A percentile compares a stretch with the other conserved stretches of the same genome.
These are phyloP conservation scores for Seladonia tumulorum DNA, from an alignment of 2,888 invertebrate genomes.

Conservation along the genomic window DNA sequence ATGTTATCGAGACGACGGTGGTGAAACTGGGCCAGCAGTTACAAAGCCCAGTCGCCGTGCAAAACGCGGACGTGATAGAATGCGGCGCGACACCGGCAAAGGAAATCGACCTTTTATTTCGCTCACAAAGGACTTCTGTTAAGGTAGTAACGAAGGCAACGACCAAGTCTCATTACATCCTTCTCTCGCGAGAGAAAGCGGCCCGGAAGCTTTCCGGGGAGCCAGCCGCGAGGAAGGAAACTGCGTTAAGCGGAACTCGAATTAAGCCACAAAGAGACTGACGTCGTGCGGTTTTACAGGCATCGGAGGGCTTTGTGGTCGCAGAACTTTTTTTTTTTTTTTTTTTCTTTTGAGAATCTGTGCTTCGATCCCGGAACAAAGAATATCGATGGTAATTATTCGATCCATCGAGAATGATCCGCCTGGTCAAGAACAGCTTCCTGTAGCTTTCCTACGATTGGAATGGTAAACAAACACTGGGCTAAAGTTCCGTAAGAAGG, in stretches of 20 bases:
- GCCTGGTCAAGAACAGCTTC: background rate
- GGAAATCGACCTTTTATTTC: slow-evolving; percentile 58
- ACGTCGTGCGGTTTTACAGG: background rate
- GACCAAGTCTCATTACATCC: slow-evolving; percentile 58
- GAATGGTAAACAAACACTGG: too few relatives aligned
- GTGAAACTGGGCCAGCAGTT: slow-evolving; percentile 7
- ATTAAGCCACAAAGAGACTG: slow-evolving; percentile 53
- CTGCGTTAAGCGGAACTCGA: slow-evolving; percentile 45
- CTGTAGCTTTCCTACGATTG: background rate
- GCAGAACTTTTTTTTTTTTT: background rate
- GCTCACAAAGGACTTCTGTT: slow-evolving; percentile 58
- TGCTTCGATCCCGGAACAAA: background rate
- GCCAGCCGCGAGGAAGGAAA: slow-evolving; percentile 16
- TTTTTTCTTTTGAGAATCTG: background rate
- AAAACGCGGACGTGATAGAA: slow-evolving; percentile 41
- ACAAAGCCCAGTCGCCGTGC: background rate
- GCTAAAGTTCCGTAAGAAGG: too few relatives aligned
- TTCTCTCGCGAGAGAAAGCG: slow-evolving; percentile 22
- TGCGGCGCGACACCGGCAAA: slow-evolving; percentile 28
- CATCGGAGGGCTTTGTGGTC: background rate
- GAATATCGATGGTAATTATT: background rate
- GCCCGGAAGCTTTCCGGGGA: slow-evolving; percentile 31
- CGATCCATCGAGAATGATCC: background rate
- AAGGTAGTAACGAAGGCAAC: slow-evolving; percentile 60
- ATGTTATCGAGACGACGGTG: background rate